Evolutionary conservation across 2,113 vertebrate genomes (phyloP), one percentile per base, ranked within the genome.

Genomic region (Cervus canadensis): DNA sequence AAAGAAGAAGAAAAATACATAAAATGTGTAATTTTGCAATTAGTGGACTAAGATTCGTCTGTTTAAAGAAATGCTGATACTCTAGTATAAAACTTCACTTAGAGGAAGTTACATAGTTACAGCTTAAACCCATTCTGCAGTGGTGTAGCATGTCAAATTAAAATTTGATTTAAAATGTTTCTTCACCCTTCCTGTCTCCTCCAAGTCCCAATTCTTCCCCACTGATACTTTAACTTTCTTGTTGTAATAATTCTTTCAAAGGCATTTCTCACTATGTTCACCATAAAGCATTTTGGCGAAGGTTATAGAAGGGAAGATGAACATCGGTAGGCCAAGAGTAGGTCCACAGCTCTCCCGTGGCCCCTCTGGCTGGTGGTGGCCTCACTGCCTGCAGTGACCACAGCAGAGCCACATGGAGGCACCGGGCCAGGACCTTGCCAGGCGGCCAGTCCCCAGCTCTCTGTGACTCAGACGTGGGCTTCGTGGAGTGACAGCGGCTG

Each of bases 81-180:
- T 96, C 71, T 94, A 50, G 48, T 92, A 48, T 74, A 89, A 96
- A 96, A 67, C 33, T n/a, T 92, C 43, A 96, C 19, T 90, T 95
- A 62, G 52, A 96, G 25, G 17, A 95, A 95, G 54, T 87, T 84
- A 76, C n/a, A 79, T 64, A 79, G 50, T 95, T 96, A 71, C 50
- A 91, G 40, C 43, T 71, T 81, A 97, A 97, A 2, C 78, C 62
- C 23, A 45, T 94, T 93, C 78, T 97, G 54, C 60, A 83, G 1
- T 92, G 60, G 88, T 93, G 54, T 92, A 91, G 90, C 56, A 96
- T 85, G 98, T 98, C 91, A 28, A 96, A 48, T 95, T 79, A 88
- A 97, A 94, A 89, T 36, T 62, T 95, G 28, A 82, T 93, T 97
- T 97, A 56, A 95, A 95, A 91, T 95, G 67, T 93, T 95, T 96